Evolutionary conservation across 2,888 invertebrate species (phyloP).

Genomic region (Brenthis ino): DNA sequence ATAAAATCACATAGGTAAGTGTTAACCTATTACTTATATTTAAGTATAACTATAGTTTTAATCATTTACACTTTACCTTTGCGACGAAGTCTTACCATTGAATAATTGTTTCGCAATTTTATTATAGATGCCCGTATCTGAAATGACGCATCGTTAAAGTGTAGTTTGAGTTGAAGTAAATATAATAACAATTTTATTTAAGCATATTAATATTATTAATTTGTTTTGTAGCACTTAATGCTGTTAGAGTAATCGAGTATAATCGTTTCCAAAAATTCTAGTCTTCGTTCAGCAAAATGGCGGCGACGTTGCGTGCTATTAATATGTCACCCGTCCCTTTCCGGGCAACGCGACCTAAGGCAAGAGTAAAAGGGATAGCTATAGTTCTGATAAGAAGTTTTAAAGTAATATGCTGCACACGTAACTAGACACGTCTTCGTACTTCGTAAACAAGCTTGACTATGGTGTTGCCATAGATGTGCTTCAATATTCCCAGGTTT

Average conservation of each 20-base stretch:
- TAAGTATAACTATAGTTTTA: conserved; percentile 37
- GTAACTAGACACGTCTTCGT: conserved; percentile 80
- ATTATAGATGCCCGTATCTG: conserved; percentile 46
- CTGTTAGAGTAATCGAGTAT: conserved; percentile 44
- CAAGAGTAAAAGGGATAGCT: conserved; percentile 58
- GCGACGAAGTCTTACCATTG: conserved; percentile 15
- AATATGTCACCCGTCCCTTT: conserved; percentile 67
- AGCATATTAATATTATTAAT: conserved; percentile 2
- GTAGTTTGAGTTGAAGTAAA: conserved; percentile 18
- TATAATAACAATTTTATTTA: not conserved
- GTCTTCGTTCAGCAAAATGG: conserved; percentile 77
- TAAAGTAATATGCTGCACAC: conserved; percentile 67
- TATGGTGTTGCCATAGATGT: conserved; percentile 60
- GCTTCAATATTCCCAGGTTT: conserved; percentile 33
- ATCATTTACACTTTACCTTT: conserved; percentile 17
- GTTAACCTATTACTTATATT: conserved; percentile 42
- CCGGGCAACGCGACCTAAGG: conserved; percentile 36
- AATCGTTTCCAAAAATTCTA: conserved; percentile 62
- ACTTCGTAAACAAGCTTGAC: conserved; percentile 74
- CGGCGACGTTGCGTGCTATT: conserved; percentile 74
- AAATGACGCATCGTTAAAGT: conserved; percentile 26
- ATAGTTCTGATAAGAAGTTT: conserved; percentile 63
- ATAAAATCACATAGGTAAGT: conserved; percentile 67
- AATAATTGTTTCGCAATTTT: conserved; percentile 54
- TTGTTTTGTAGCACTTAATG: conserved; percentile 26